Evolutionary conservation across 2,113 vertebrate species (phyloP).

Genomic region (Scortum barcoo): DNA sequence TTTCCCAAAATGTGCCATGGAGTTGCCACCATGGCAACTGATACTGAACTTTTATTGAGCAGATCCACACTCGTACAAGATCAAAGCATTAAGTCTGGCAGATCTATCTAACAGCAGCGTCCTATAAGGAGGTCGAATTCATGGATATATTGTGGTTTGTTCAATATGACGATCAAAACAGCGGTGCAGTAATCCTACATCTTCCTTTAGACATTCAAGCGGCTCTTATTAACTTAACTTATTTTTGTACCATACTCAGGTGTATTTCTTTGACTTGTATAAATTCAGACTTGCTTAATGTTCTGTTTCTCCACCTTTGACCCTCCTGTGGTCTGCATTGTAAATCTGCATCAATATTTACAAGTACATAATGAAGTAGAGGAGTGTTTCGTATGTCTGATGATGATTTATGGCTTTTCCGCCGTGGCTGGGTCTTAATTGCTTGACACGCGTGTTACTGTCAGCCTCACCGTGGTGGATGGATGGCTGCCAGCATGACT

Average conservation of each 20-base stretch:
- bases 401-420: constrained; percentile 73
- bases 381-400: constrained; percentile 51
- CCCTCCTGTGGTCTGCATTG: constrained; percentile 45
- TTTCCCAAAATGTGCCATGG: not conserved
- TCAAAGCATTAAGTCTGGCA: too few species aligned
- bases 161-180: not conserved
- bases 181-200: too few species aligned
- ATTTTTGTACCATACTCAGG: not conserved
- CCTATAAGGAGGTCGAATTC: too few species aligned
- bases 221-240: not conserved
- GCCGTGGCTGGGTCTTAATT: constrained; percentile 68
- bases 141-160: not conserved
- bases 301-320: constrained; percentile 37
- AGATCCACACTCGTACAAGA: too few species aligned
- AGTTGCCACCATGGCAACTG: not conserved
- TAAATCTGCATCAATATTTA: constrained; percentile 76
- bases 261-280: not conserved
- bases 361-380: constrained; percentile 70
- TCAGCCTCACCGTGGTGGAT: constrained; percentile 75
- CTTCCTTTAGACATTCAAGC: not conserved
- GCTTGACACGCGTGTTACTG: constrained; percentile 71
- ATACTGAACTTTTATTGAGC: not conserved
- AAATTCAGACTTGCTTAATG: constrained; percentile 12
- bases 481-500: constrained; percentile 70
- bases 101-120: too few species aligned